phyloP scores from a whole-genome alignment of 2,888 invertebrate species.

The Troilus luridus region DNA sequence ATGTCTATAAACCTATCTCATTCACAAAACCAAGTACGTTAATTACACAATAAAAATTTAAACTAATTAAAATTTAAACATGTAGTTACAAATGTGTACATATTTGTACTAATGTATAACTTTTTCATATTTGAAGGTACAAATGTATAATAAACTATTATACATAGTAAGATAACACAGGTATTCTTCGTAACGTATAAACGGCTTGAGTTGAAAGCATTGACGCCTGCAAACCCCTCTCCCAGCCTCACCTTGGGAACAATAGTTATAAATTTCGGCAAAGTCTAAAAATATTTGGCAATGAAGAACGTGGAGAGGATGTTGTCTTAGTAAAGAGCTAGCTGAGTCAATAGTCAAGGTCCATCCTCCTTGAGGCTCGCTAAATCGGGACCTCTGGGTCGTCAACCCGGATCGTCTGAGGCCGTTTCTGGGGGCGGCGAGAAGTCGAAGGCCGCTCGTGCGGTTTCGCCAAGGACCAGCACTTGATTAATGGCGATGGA shows the following conservation, averaged over 20 bases:
- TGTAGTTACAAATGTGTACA: too few species aligned
- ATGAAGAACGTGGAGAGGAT: background rate
- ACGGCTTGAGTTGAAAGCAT: background rate
- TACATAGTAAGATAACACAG: too few species aligned
- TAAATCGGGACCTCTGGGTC: background rate
- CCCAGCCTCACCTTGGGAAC: background rate
- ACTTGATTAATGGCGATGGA: background rate
- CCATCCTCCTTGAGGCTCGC: background rate
- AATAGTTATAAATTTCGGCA: constrained; percentile 21
- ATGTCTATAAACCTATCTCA: too few species aligned
- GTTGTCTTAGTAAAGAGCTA: constrained; percentile 11
- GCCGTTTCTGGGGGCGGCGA: background rate
- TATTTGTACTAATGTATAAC: too few species aligned
- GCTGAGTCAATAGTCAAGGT: constrained; percentile 29
- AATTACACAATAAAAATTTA: too few species aligned
- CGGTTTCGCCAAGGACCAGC: background rate
- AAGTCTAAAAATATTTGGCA: constrained; percentile 15
- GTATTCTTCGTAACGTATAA: background rate
- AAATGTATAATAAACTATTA: too few species aligned
- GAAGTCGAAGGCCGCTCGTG: background rate
- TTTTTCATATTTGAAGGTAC: too few species aligned
- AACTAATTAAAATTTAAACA: too few species aligned
- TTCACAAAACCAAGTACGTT: too few species aligned
- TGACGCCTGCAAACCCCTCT: background rate
- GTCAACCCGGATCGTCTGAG: constrained; percentile 5